Conservation (phyloP, 2,113 vertebrate genomes). For the Albula glossodonta region DNA sequence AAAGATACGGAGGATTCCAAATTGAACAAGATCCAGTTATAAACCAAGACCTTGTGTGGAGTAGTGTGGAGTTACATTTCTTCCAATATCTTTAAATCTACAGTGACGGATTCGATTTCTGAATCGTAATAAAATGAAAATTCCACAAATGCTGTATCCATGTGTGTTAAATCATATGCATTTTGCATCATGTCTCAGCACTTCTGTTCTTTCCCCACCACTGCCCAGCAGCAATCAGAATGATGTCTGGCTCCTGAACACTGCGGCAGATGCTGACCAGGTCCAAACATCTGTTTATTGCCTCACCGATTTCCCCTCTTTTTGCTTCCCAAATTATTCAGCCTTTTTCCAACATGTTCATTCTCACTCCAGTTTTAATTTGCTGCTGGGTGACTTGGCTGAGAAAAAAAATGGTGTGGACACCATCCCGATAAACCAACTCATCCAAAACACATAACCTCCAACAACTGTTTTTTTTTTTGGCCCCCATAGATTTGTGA, state of each 20-base stretch:
- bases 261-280: neutral
- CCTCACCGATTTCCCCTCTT: neutral
- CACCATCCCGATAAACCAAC: neutral
- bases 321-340: neutral
- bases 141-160: neutral
- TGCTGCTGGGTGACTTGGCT: slow-evolving; percentile 1
- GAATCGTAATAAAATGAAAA: neutral
- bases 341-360: neutral
- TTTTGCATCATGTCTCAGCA: neutral
- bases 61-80: neutral
- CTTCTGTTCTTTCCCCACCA: neutral
- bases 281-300: neutral
- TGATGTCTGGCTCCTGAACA: neutral
- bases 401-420: neutral
- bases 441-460: neutral
- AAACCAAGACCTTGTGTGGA: too few species aligned
- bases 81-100: neutral
- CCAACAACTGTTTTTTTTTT: neutral
- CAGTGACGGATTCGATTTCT: neutral
- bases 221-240: neutral
- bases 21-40: too few species aligned
- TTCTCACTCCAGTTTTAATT: neutral
- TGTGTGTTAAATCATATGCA: neutral
- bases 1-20: too few species aligned
- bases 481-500: neutral